These are phyloP conservation scores for Varanus salvator DNA, from an alignment of 2,113 vertebrate genomes.

Conservation along the genomic window DNA sequence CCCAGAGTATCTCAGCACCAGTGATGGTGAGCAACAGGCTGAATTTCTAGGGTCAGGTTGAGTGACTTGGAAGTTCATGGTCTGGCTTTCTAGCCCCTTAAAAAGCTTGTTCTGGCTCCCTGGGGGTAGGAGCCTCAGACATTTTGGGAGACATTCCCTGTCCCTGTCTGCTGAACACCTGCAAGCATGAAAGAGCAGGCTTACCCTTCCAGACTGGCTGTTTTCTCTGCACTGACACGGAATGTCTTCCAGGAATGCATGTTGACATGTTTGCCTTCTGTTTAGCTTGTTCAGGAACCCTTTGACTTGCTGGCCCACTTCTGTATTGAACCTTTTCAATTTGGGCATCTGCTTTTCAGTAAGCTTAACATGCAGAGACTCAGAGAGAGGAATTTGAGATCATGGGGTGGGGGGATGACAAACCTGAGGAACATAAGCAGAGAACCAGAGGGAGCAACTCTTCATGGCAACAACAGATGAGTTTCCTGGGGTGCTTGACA, in stretches of 20 bases:
- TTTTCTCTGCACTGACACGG: too few relatives aligned
- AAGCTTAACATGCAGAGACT: too few relatives aligned
- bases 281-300: too few relatives aligned
- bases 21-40: constrained; percentile 83
- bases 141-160: not conserved
- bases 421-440: too few relatives aligned
- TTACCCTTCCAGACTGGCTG: too few relatives aligned
- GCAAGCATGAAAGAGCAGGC: not conserved
- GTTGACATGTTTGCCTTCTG: too few relatives aligned
- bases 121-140: too few relatives aligned
- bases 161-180: not conserved
- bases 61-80: not conserved
- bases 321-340: too few relatives aligned
- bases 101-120: not conserved
- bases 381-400: not conserved
- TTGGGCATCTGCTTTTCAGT: too few relatives aligned
- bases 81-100: not conserved
- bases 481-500: not conserved
- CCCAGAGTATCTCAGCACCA: constrained; percentile 95
- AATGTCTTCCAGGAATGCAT: too few relatives aligned
- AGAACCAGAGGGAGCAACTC: not conserved
- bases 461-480: not conserved
- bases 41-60: not conserved
- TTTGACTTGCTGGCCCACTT: too few relatives aligned
- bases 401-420: not conserved